Conservation (phyloP, 2,113 vertebrate genomes). For the Microcebus murinus region DNA sequence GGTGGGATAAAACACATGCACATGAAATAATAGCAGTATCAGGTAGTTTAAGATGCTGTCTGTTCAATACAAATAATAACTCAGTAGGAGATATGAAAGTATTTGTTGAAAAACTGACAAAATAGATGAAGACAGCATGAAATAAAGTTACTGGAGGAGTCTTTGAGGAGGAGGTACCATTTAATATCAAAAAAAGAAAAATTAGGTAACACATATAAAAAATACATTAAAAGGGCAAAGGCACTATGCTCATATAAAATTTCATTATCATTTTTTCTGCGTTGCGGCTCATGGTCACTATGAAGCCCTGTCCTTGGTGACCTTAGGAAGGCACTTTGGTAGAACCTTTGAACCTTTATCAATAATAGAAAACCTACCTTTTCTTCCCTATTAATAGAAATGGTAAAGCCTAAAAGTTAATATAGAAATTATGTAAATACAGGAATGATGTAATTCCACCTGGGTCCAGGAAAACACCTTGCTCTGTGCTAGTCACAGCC, state of each 20-base stretch:
- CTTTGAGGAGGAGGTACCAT: not conserved
- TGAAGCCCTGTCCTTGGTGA: not conserved
- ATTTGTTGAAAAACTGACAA: not conserved
- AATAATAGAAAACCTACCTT: not conserved
- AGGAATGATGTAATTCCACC: constrained; percentile 44
- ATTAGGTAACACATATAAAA: not conserved
- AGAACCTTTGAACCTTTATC: not conserved
- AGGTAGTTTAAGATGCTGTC: not conserved
- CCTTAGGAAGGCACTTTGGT: not conserved
- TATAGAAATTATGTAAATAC: constrained; percentile 18
- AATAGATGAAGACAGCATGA: not conserved
- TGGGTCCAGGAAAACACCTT: not conserved
- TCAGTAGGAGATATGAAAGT: not conserved
- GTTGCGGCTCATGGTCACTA: not conserved
- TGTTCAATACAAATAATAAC: not conserved
- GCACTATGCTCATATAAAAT: not conserved
- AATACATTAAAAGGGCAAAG: not conserved
- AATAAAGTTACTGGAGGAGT: not conserved
- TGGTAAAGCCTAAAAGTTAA: constrained; percentile 8
- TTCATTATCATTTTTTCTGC: not conserved
- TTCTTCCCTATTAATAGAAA: not conserved
- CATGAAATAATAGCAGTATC: not conserved
- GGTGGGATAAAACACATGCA: not conserved
- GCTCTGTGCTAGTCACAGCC: not conserved
- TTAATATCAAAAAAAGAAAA: not conserved